Evolutionary conservation across 2,888 invertebrate species (phyloP).

Genomic region (Lysandra coridon): DNA sequence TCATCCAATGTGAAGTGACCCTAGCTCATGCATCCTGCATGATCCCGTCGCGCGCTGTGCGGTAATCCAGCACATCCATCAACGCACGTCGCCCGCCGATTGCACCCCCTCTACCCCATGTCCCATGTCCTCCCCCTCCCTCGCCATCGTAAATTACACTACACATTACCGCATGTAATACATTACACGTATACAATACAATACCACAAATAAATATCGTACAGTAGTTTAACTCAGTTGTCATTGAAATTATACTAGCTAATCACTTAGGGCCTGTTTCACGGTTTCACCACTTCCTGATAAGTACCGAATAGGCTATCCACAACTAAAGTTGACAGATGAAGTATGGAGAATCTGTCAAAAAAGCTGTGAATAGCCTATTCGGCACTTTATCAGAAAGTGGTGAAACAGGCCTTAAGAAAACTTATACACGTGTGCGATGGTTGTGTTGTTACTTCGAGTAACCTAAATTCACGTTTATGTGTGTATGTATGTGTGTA

Average conservation of each 20-base stretch:
- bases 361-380: no score
- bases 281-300: no score
- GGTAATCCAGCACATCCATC: background rate
- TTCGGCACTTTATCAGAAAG: no score
- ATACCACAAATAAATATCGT: background rate
- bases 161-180: slow-evolving; percentile 4
- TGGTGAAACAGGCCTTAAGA: no score
- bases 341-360: no score
- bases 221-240: background rate
- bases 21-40: background rate
- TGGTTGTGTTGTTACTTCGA: background rate
- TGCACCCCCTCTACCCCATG: background rate
- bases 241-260: background rate
- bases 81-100: background rate
- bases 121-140: background rate
- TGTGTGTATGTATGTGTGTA: background rate
- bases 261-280: background rate
- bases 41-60: background rate
- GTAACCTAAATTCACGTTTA: background rate
- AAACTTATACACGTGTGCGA: background rate
- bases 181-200: background rate
- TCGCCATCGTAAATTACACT: background rate
- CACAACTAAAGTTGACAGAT: no score
- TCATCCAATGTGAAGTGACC: background rate
- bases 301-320: no score